phyloP scores from a whole-genome alignment of 1,140 invertebrate species.

The Brachionus sp. region DNA sequence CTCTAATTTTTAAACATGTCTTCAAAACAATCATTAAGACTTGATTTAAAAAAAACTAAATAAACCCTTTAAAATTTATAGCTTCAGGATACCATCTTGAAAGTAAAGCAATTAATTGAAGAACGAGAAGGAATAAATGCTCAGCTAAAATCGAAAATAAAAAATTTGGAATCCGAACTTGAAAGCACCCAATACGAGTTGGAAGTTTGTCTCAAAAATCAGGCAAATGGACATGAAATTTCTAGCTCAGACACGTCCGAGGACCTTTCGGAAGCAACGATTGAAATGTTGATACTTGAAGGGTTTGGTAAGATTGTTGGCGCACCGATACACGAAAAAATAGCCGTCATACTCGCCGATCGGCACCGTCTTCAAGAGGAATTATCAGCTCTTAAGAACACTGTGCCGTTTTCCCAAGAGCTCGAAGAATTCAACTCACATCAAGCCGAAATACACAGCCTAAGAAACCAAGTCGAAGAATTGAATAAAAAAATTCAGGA shows the following conservation, averaged over 20 bases:
- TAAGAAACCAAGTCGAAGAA: slow-evolving; percentile 18
- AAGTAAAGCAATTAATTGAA: slow-evolving; percentile 34
- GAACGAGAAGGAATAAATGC: slow-evolving; percentile 13
- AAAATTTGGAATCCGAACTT: neutral
- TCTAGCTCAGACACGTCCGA: slow-evolving; percentile 20
- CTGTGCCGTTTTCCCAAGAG: neutral
- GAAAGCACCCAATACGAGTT: neutral
- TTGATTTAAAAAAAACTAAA: neutral
- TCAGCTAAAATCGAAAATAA: slow-evolving; percentile 24
- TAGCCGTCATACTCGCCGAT: slow-evolving; percentile 28
- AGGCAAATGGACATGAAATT: neutral
- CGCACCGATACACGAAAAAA: slow-evolving; percentile 40
- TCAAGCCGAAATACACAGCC: neutral
- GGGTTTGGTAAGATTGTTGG: slow-evolving; percentile 41
- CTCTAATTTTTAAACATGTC: no score
- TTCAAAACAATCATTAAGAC: neutral
- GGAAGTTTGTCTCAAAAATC: slow-evolving; percentile 22
- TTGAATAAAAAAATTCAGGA: slow-evolving; percentile 5
- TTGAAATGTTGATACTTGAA: slow-evolving; percentile 41
- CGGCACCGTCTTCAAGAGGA: neutral
- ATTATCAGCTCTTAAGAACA: neutral
- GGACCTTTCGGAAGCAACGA: slow-evolving; percentile 34
- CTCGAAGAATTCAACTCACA: slow-evolving; percentile 27
- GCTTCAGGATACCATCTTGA: neutral
- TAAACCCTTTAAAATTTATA: no score